These are phyloP conservation scores for Catharus minimus DNA, from an alignment of 2,113 vertebrate genomes.

Conservation along the genomic window DNA sequence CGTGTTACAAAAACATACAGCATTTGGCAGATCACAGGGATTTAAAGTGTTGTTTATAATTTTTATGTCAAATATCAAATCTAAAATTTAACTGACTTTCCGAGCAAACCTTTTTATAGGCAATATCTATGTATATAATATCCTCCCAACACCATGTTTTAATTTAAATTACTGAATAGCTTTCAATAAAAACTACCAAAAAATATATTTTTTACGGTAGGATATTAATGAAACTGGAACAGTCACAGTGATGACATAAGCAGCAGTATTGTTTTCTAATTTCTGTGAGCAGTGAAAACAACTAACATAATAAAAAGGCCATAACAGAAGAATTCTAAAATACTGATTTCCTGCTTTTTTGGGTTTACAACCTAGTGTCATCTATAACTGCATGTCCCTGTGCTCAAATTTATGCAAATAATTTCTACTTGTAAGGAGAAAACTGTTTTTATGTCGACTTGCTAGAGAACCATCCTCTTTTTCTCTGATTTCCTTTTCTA, in stretches of 20 bases:
- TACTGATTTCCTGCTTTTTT: fast-evolving
- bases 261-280: background rate
- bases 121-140: background rate
- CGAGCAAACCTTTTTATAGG: background rate
- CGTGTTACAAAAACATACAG: background rate
- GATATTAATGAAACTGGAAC: background rate
- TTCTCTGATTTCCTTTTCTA: background rate
- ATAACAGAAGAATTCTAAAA: background rate
- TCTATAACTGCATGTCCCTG: background rate
- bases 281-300: background rate
- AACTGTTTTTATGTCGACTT: background rate
- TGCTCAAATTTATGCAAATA: background rate
- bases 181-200: background rate
- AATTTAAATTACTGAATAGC: background rate
- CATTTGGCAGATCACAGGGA: background rate
- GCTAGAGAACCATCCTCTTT: background rate
- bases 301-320: background rate
- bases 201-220: background rate
- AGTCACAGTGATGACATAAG: background rate
- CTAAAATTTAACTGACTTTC: background rate
- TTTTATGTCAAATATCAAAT: background rate
- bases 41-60: background rate
- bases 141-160: background rate
- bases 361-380: background rate
- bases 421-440: background rate